These are phyloP conservation scores for Apantesis nais DNA, from an alignment of 2,888 invertebrate genomes.

Conservation along the genomic window DNA sequence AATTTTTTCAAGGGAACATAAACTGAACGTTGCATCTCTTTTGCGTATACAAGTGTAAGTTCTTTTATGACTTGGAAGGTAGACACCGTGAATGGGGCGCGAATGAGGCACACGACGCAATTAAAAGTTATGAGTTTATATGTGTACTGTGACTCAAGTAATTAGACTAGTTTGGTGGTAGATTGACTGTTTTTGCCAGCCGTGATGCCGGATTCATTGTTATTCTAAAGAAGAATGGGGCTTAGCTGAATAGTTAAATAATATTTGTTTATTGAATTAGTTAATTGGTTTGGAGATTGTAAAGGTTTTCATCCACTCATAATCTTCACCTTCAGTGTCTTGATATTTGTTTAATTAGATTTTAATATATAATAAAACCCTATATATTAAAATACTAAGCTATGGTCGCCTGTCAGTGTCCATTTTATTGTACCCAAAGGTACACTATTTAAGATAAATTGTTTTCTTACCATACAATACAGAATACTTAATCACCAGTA, in stretches of 20 bases:
- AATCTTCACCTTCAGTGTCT: background rate
- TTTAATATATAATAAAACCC: background rate
- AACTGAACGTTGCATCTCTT: conserved; percentile 56
- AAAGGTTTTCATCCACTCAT: background rate
- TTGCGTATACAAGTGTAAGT: conserved; percentile 52
- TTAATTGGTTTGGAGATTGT: background rate
- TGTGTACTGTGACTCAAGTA: conserved; percentile 48
- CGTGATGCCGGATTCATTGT: background rate
- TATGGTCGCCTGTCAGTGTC: too few relatives aligned
- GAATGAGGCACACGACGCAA: conserved; percentile 61
- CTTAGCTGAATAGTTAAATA: background rate
- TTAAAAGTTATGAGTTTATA: conserved; percentile 64
- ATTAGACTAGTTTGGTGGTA: conserved; percentile 46
- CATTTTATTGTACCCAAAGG: too few relatives aligned
- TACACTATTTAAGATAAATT: too few relatives aligned
- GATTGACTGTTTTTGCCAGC: conserved; percentile 15
- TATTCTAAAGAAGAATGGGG: background rate
- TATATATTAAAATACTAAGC: too few relatives aligned
- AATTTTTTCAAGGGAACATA: conserved; percentile 60
- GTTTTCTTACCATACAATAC: too few relatives aligned
- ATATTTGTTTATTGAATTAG: conserved; percentile 1
- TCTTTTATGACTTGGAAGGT: conserved; percentile 60
- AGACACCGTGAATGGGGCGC: conserved; percentile 56
- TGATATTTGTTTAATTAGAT: background rate
- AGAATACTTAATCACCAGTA: too few relatives aligned